These are phyloP conservation scores for Drosophila atroscutellata DNA, from an alignment of 2,888 invertebrate genomes.

Conservation along the genomic window DNA sequence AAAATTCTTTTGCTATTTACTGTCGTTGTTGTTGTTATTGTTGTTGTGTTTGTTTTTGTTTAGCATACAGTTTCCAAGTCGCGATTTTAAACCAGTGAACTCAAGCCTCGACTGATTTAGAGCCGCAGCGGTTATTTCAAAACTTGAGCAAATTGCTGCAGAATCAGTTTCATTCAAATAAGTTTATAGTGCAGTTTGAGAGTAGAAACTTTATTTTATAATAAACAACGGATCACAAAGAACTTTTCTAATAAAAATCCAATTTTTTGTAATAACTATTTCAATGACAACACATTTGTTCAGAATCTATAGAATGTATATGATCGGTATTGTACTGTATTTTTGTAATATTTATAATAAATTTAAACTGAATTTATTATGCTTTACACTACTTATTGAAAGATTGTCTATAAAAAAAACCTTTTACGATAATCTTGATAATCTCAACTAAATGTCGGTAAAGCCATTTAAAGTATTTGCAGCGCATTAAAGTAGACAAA, in stretches of 20 bases:
- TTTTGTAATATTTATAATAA: neutral
- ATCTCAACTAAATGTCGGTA: neutral
- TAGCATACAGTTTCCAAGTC: slow-evolving; percentile 45
- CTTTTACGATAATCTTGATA: too few relatives aligned
- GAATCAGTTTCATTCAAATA: slow-evolving; percentile 14
- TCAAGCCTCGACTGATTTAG: slow-evolving; percentile 38
- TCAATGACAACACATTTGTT: neutral
- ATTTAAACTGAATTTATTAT: rapidly evolving
- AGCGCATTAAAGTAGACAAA: neutral
- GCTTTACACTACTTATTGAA: too few relatives aligned
- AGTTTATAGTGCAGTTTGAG: neutral
- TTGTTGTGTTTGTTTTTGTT: slow-evolving; percentile 48
- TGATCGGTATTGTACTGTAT: neutral
- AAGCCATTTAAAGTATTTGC: neutral
- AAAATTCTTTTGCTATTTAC: slow-evolving; percentile 73
- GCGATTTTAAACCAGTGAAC: slow-evolving; percentile 28
- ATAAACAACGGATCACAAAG: neutral
- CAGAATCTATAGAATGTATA: neutral
- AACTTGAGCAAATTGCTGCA: slow-evolving; percentile 10
- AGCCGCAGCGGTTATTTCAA: slow-evolving; percentile 19
- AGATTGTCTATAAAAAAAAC: too few relatives aligned
- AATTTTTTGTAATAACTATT: rapidly evolving
- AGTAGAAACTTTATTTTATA: neutral
- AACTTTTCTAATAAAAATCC: neutral
- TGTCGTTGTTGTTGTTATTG: slow-evolving; percentile 30